Evolutionary conservation across 1,140 invertebrate genomes (phyloP), one percentile per base, ranked within the genome.

Genomic region (Dinothrombium tinctorium): DNA sequence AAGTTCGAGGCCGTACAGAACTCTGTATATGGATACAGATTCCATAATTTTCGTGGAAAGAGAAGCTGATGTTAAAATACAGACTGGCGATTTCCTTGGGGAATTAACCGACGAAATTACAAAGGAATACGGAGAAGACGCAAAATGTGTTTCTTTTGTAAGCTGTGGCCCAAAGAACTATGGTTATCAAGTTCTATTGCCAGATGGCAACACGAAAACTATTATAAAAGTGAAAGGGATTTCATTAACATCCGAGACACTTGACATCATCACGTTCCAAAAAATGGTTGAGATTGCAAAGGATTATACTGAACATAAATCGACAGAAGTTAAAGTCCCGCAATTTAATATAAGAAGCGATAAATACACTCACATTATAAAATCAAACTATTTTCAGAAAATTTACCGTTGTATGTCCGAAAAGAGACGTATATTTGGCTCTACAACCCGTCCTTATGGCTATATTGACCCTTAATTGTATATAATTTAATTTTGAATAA

Each of bases 11-110:
- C 3, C 4, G 12, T 25, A 29, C 1, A 24, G 22, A 9, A 6
- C 21, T 6, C 37, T 39, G 9, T 39, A 39, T 39, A 25, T 26
- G 9, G 37, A 39, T 28, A 39, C 37, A 4, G 37, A 39, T 14
- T 39, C 37, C 4, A 14, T 39, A 6, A 39, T 39, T 4, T 39
- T 24, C 14, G 9, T 39, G 3, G 37, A 26, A 14, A 24, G 21
- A 26, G 25, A 39, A 17, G 23, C 6, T 4, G 19, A 39, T 5
- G 15, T 5, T 15, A 24, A 35, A 5, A n/a, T 35, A 17, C 6
- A 17, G 4, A 8, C 15, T 6, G 33, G 33, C 4, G 15, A 35
- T 12, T 35, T 17, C n/a, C 15, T 35, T 8, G 33, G 33, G 19
- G 33, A 35, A 19, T 35, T 35, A 21, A 35, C 33, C 12, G 33